Percentiles rank a stretch among this genome's conserved stretches.
Conservation (phyloP, 2,113 vertebrate species). For the Prolemur simus region DNA sequence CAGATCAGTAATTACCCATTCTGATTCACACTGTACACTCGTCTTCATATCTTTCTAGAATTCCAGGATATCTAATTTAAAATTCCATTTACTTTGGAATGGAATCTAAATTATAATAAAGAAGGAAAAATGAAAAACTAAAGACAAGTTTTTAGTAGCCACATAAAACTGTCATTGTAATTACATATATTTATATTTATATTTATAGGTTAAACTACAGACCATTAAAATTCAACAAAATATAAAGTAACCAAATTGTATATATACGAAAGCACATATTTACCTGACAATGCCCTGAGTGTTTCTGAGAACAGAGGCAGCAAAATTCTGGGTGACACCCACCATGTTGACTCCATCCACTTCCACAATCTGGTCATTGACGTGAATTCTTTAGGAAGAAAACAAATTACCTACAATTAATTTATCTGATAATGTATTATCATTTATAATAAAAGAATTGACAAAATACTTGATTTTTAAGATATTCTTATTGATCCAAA, state of each 20-base stretch:
- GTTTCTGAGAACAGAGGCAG: conserved; percentile 98
- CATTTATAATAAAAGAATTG: neutral
- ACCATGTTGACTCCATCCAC: conserved; percentile 98
- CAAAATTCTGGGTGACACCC: conserved; percentile 98
- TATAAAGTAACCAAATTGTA: neutral
- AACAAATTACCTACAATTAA: conserved; percentile 18
- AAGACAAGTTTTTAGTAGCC: neutral
- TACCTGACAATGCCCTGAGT: conserved; percentile 97
- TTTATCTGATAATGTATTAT: neutral
- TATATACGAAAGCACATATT: conserved; percentile 49
- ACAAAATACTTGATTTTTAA: neutral
- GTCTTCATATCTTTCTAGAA: neutral
- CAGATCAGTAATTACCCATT: neutral
- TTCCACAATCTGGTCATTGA: conserved; percentile 99
- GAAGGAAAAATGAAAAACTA: neutral
- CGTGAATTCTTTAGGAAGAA: conserved; percentile 90
- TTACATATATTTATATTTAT: neutral
- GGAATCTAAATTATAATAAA: neutral
- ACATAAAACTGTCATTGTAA: neutral
- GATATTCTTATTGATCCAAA: neutral
- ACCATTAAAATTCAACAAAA: conserved; percentile 10
- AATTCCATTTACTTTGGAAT: neutral
- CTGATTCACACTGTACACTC: neutral
- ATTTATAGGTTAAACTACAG: neutral
- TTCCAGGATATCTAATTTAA: neutral